phyloP scores from a whole-genome alignment of 2,797 vertebrate genomes.

The Danio kyathit region DNA sequence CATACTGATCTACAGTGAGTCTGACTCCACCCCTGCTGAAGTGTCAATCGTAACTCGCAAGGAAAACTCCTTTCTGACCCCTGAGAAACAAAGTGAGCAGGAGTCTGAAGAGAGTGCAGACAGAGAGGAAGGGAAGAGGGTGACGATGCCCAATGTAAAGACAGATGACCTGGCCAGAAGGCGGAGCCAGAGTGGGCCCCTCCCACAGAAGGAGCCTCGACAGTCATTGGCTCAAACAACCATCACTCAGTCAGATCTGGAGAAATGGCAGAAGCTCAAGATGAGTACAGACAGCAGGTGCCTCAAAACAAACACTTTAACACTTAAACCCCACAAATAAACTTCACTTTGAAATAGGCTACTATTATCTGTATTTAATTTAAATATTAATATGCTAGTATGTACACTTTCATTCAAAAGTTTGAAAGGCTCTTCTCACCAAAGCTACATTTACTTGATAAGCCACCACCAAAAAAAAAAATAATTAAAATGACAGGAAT shows the following conservation, averaged over 20 bases:
- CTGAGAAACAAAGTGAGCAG: conserved; percentile 45
- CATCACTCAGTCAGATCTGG: conserved; percentile 89
- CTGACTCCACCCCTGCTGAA: conserved; percentile 64
- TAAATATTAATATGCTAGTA: too few species aligned
- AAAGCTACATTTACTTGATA: too few species aligned
- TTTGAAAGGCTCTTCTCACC: too few species aligned
- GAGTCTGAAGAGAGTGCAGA: conserved; percentile 24
- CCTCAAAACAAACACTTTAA: conserved; percentile 25
- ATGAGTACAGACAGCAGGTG: conserved; percentile 90
- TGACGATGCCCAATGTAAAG: conserved; percentile 77
- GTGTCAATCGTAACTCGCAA: conserved; percentile 73
- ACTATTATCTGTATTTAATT: too few species aligned
- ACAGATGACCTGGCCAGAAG: conserved; percentile 84
- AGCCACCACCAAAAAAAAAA: too few species aligned
- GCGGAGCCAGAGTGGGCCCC: conserved; percentile 75
- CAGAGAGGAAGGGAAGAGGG: conserved; percentile 58
- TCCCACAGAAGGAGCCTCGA: conserved; percentile 74
- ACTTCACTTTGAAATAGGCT: too few species aligned
- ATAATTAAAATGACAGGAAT: too few species aligned
- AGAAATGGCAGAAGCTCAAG: conserved; percentile 93
- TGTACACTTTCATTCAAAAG: too few species aligned
- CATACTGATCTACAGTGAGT: conserved; percentile 69
- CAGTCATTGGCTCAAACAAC: conserved; percentile 76
- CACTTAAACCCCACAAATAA: too few species aligned
- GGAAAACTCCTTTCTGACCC: conserved; percentile 74